Percentiles rank a stretch among this genome's conserved stretches.
These are phyloP conservation scores for Endomychus coccineus DNA, from an alignment of 2,888 invertebrate genomes.

Conservation along the genomic window DNA sequence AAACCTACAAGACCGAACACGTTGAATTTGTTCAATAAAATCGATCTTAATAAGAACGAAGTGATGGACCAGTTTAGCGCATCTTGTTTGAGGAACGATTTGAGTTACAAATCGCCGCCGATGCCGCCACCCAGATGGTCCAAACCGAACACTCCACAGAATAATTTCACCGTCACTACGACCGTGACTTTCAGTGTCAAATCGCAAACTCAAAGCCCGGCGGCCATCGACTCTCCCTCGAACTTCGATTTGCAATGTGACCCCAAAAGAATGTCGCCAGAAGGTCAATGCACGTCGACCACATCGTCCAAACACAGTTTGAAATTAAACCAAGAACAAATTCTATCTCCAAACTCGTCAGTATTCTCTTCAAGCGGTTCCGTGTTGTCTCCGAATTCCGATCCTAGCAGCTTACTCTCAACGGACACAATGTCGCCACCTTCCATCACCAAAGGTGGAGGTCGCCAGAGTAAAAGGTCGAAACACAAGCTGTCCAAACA, in stretches of 20 bases:
- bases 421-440: constrained; percentile 42
- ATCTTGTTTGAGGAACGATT: constrained; percentile 30
- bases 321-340: constrained; percentile 45
- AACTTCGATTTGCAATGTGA: constrained; percentile 38
- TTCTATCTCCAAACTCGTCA: constrained; percentile 34
- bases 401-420: constrained; percentile 44
- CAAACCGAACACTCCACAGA: constrained; percentile 59
- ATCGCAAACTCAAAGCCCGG: constrained; percentile 44
- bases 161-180: constrained; percentile 77
- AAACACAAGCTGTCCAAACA: constrained; percentile 62
- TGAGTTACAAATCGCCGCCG: constrained; percentile 56
- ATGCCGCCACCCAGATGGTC: constrained; percentile 82
- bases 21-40: constrained; percentile 61
- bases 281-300: constrained; percentile 57
- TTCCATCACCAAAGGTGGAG: constrained; percentile 51
- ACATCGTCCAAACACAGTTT: constrained; percentile 64
- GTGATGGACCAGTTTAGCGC: constrained; percentile 24
- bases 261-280: constrained; percentile 65
- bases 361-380: too few species aligned
- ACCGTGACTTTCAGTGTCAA: constrained; percentile 78
- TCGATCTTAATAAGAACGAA: constrained; percentile 29
- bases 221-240: too few species aligned
- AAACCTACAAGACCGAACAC: constrained; percentile 76
- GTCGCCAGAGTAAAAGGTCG: constrained; percentile 41
- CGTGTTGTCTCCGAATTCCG: constrained; percentile 42